Evolutionary conservation across 2,797 vertebrate genomes (phyloP).

Genomic region (Micromesistius poutassou): DNA sequence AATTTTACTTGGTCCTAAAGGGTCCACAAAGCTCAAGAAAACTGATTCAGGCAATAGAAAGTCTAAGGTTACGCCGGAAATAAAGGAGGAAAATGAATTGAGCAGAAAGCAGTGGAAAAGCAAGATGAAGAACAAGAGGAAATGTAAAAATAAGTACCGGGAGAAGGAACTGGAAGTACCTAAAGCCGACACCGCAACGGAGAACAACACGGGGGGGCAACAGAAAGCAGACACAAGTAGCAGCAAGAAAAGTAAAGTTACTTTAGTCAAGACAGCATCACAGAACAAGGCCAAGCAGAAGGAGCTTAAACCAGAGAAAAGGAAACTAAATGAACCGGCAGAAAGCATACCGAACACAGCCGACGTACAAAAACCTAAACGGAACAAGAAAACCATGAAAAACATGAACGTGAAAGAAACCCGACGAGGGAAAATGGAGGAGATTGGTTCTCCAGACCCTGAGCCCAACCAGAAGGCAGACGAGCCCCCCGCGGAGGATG

Average conservation of each 20-base stretch:
- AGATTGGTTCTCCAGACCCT: slow-evolving; percentile 3
- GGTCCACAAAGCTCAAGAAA: slow-evolving; percentile 20
- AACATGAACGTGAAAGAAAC: not conserved
- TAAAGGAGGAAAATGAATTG: slow-evolving; percentile 27
- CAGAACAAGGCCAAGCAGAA: slow-evolving; percentile 26
- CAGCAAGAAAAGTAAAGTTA: slow-evolving; percentile 20
- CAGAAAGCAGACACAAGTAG: slow-evolving; percentile 14
- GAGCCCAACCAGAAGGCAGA: slow-evolving; percentile 16
- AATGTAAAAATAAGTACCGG: slow-evolving; percentile 70
- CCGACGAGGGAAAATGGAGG: not conserved
- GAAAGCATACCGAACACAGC: not conserved
- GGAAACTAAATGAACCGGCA: slow-evolving; percentile 21
- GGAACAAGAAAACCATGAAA: slow-evolving; percentile 10
- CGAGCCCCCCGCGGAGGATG: not conserved
- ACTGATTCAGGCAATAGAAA: slow-evolving; percentile 6
- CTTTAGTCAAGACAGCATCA: not conserved
- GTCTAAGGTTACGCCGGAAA: slow-evolving; percentile 8
- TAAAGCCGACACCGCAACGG: slow-evolving; percentile 15
- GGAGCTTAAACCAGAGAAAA: slow-evolving; percentile 40
- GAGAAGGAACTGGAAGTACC: slow-evolving; percentile 31
- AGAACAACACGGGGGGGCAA: slow-evolving; percentile 16
- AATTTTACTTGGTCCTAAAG: slow-evolving; percentile 24
- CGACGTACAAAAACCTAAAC: slow-evolving; percentile 13
- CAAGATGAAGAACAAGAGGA: slow-evolving; percentile 74
- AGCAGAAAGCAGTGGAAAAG: slow-evolving; percentile 74